Conservation (phyloP, 2,113 vertebrate species). For the Rostratula benghalensis region DNA sequence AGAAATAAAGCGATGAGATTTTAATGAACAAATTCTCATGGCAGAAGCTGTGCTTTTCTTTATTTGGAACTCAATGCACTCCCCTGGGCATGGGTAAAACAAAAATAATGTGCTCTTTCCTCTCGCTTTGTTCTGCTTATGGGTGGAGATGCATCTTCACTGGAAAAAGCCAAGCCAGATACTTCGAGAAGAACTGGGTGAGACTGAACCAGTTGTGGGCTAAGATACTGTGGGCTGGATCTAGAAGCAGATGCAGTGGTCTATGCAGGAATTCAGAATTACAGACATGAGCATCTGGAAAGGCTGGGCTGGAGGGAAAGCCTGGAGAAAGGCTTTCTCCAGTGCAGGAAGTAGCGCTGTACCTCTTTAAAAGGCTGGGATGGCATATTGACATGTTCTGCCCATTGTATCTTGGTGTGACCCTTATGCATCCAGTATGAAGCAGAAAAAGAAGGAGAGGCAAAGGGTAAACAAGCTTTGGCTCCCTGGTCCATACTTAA, state of each 20-base stretch:
- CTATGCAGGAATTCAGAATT: not conserved
- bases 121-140: not conserved
- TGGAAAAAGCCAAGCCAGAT: not conserved
- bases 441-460: not conserved
- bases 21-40: slow-evolving; percentile 61
- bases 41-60: not conserved
- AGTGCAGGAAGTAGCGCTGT: not conserved
- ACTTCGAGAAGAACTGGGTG: not conserved
- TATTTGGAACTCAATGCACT: slow-evolving; percentile 1
- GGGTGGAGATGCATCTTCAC: not conserved
- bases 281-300: not conserved
- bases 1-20: slow-evolving; percentile 57
- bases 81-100: slow-evolving; percentile 7
- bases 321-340: not conserved
- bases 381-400: not conserved
- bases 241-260: not conserved
- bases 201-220: not conserved
- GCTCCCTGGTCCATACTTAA: not conserved
- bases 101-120: not conserved
- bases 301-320: not conserved
- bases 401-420: not conserved
- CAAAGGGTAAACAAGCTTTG: not conserved
- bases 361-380: not conserved
- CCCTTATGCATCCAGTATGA: not conserved
- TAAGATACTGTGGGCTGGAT: not conserved